These are phyloP conservation scores for Protonemura montana DNA, from an alignment of 2,888 invertebrate species.

Conservation along the genomic window DNA sequence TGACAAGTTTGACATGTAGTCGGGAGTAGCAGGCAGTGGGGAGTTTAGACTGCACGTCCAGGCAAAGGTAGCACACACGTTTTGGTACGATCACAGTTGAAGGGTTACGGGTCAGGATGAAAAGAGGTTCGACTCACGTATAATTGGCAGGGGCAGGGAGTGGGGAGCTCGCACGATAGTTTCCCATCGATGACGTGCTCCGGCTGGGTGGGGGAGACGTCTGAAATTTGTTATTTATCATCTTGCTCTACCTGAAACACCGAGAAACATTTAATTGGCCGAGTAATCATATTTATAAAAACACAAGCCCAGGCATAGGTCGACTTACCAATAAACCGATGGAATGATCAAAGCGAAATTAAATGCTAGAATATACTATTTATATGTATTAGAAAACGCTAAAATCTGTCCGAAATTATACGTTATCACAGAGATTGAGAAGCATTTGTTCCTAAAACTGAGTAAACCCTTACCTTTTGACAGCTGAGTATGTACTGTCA, in stretches of 20 bases:
- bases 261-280: not conserved
- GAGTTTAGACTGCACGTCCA: not conserved
- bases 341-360: too few relatives aligned
- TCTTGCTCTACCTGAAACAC: not conserved
- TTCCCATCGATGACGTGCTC: slow-evolving; percentile 54
- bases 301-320: too few relatives aligned
- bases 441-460: not conserved
- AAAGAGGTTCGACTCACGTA: slow-evolving; percentile 49
- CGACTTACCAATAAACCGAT: too few relatives aligned
- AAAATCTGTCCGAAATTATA: too few relatives aligned
- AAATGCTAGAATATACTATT: too few relatives aligned
- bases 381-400: too few relatives aligned
- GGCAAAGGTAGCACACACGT: not conserved
- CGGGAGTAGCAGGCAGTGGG: not conserved
- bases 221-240: slow-evolving; percentile 61
- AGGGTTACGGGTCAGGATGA: too few relatives aligned
- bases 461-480: not conserved
- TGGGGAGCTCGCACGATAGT: slow-evolving; percentile 49
- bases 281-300: not conserved
- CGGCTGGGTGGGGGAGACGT: slow-evolving; percentile 68
- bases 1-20: not conserved
- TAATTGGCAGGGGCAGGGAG: slow-evolving; percentile 50
- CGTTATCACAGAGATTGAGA: too few relatives aligned
- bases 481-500: not conserved
- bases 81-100: slow-evolving; percentile 27